A percentile compares a stretch with the other conserved stretches of the same genome.
Conservation (phyloP, 2,888 invertebrate species). For the Dendrolimus houi region DNA sequence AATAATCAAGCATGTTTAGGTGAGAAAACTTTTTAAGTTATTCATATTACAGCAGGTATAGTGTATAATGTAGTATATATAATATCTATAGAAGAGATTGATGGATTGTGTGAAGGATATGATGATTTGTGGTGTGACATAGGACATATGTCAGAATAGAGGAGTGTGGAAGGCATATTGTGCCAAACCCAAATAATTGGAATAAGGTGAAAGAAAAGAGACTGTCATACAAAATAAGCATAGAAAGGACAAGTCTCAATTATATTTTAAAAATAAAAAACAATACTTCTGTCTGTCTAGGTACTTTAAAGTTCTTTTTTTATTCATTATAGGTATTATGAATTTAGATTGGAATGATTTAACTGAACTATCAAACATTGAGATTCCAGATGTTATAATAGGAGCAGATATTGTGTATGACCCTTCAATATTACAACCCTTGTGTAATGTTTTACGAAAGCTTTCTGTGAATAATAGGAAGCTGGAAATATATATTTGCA, state of each 20-base stretch:
- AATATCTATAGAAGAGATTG: neutral
- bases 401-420: slow-evolving; percentile 67
- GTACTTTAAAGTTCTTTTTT: neutral
- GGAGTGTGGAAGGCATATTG: too few relatives aligned
- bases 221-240: too few relatives aligned
- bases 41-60: too few relatives aligned
- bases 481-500: slow-evolving; percentile 47
- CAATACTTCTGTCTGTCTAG: too few relatives aligned
- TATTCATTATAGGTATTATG: slow-evolving; percentile 35
- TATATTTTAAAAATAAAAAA: too few relatives aligned
- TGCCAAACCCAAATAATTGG: too few relatives aligned
- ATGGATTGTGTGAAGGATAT: too few relatives aligned
- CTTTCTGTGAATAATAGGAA: slow-evolving; percentile 39
- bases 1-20: slow-evolving; percentile 11
- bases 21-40: neutral
- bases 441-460: slow-evolving; percentile 39
- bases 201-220: too few relatives aligned
- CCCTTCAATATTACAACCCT: slow-evolving; percentile 44
- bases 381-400: slow-evolving; percentile 53
- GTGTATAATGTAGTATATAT: neutral
- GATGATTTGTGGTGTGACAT: too few relatives aligned
- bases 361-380: slow-evolving; percentile 21
- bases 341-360: slow-evolving; percentile 50
- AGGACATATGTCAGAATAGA: too few relatives aligned
- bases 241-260: too few relatives aligned